These are phyloP conservation scores for Scrobipalpa atriplicella DNA, from an alignment of 2,888 invertebrate species.

Conservation along the genomic window DNA sequence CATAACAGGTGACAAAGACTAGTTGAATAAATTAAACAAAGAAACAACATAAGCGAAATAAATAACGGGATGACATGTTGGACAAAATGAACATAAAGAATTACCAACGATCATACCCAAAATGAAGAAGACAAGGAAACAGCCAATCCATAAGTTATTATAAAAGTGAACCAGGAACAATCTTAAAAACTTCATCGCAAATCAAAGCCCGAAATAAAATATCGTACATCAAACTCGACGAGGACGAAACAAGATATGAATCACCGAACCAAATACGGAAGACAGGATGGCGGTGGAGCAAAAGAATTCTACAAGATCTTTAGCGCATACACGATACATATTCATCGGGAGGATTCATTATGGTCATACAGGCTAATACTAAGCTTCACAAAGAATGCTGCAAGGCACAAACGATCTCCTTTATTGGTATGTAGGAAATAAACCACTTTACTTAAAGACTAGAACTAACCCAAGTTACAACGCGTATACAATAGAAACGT, in stretches of 20 bases:
- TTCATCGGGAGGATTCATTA: conserved; percentile 58
- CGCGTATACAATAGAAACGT: conserved; percentile 42
- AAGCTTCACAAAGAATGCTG: conserved; percentile 53
- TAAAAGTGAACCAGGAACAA: conserved; percentile 9
- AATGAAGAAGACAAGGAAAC: background rate
- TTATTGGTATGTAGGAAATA: conserved; percentile 63
- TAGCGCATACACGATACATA: conserved; percentile 55
- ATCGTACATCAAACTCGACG: conserved; percentile 39
- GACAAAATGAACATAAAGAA: background rate
- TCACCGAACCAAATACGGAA: conserved; percentile 62
- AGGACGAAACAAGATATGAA: conserved; percentile 56
- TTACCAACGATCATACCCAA: no score
- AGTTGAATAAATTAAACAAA: background rate
- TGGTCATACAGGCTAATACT: conserved; percentile 58
- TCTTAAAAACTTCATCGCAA: conserved; percentile 32
- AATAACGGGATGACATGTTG: background rate
- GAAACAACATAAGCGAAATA: background rate
- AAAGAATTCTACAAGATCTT: conserved; percentile 53
- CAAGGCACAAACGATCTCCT: conserved; percentile 55
- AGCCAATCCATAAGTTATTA: background rate
- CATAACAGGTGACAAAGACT: conserved; percentile 33
- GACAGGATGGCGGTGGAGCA: conserved; percentile 50
- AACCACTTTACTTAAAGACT: conserved; percentile 41
- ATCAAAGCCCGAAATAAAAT: conserved; percentile 17
- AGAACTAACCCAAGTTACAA: conserved; percentile 18